Conservation (phyloP, 2,113 vertebrate species). For the Lasiurus borealis region DNA sequence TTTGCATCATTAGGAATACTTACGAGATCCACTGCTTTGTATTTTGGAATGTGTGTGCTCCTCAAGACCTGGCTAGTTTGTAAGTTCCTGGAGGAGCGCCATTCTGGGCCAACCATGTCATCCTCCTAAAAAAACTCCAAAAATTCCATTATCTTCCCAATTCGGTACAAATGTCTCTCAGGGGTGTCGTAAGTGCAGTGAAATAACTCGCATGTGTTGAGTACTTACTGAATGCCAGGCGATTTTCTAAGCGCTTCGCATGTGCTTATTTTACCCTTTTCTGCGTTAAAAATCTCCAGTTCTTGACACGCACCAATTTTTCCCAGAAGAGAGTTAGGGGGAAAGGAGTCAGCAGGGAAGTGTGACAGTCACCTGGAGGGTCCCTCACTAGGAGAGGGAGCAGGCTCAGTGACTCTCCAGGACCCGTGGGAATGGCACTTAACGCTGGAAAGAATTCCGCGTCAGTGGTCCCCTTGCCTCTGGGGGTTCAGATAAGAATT, state of each 20-base stretch:
- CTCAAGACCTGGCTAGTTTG: neutral
- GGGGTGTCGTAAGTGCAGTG: neutral
- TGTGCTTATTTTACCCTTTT: neutral
- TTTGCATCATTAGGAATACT: neutral
- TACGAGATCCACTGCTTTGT: neutral
- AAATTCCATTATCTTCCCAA: neutral
- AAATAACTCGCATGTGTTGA: neutral
- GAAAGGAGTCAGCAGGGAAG: neutral
- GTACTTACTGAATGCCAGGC: neutral
- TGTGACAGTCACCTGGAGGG: conserved; percentile 48
- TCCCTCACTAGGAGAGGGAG: conserved; percentile 76
- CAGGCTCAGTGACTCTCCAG: conserved; percentile 62
- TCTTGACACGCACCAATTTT: neutral
- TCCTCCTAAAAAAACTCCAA: neutral
- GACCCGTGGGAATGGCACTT: conserved; percentile 83
- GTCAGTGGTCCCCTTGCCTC: conserved; percentile 71
- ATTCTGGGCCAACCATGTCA: no score
- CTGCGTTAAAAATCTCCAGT: conserved; percentile 21
- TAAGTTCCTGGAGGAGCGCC: conserved; percentile 51
- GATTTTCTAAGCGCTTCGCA: conserved; percentile 12
- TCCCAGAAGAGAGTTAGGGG: neutral
- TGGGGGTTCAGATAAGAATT: conserved; percentile 82
- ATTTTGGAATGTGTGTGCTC: neutral
- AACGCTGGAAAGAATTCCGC: conserved; percentile 83
- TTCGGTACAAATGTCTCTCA: neutral